Conservation (phyloP, 2,113 vertebrate species). For the Apistogramma diplotaenia region DNA sequence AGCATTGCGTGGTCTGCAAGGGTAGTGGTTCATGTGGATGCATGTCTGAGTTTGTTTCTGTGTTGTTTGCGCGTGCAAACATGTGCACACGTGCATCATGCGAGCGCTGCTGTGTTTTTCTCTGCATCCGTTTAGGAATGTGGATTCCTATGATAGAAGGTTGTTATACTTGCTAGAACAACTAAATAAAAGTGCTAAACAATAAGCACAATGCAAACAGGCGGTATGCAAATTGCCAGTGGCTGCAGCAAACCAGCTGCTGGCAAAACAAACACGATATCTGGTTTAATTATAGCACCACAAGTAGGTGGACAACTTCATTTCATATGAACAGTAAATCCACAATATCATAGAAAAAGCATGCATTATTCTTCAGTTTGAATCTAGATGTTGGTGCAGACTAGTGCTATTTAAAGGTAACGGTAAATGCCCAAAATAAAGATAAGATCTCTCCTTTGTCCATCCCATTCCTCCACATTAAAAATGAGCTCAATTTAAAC, state of each 20-base stretch:
- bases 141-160: background rate
- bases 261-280: conserved; percentile 42
- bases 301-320: conserved; percentile 4
- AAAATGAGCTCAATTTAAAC: background rate
- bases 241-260: conserved; percentile 12
- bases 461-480: background rate
- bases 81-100: background rate
- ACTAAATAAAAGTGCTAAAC: conserved; percentile 45
- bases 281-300: conserved; percentile 33
- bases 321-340: background rate
- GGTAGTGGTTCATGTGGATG: background rate
- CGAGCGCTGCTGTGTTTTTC: background rate
- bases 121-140: background rate
- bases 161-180: conserved; percentile 34
- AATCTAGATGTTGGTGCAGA: background rate
- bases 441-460: background rate
- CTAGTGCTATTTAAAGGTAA: background rate
- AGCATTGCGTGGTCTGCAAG: background rate
- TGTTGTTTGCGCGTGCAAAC: background rate
- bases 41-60: background rate
- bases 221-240: conserved; percentile 27
- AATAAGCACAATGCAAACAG: conserved; percentile 45
- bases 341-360: background rate
- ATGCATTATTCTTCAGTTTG: background rate
- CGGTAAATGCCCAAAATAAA: background rate